Percentiles rank a stretch among this genome's conserved stretches.
Conservation (phyloP, 2,888 invertebrate species). For the Neelides folsomi region DNA sequence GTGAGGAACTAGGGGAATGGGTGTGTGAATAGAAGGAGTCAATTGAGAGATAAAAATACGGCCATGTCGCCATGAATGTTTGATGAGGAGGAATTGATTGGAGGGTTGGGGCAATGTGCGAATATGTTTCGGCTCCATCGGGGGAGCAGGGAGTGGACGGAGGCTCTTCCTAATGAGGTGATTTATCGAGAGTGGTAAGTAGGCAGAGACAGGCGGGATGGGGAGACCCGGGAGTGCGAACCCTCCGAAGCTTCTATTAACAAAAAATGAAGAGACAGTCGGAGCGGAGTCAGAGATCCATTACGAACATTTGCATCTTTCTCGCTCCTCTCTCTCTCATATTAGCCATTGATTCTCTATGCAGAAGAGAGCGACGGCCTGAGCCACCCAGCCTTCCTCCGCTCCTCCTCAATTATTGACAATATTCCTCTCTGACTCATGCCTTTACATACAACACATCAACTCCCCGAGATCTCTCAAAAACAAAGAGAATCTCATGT, state of each 20-base stretch:
- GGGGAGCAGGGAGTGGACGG: slow-evolving; percentile 3
- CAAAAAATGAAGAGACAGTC: slow-evolving; percentile 18
- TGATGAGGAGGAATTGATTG: too few species aligned
- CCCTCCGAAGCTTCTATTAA: slow-evolving; percentile 18
- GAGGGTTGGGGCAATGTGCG: not conserved
- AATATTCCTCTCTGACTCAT: slow-evolving; percentile 27
- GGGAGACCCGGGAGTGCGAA: slow-evolving; percentile 4
- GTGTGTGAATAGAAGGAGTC: too few species aligned
- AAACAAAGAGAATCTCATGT: slow-evolving; percentile 17
- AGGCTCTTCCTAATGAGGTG: slow-evolving; percentile 28
- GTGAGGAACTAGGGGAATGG: too few species aligned
- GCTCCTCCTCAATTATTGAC: slow-evolving; percentile 28
- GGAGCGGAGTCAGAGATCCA: slow-evolving; percentile 23
- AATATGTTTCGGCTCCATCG: not conserved
- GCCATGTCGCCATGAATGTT: too few species aligned
- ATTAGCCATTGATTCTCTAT: slow-evolving; percentile 28
- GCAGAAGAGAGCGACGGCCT: slow-evolving; percentile 3
- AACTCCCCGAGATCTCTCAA: slow-evolving; percentile 15
- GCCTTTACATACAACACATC: slow-evolving; percentile 23
- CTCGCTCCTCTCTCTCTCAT: slow-evolving; percentile 17
- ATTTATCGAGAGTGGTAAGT: slow-evolving; percentile 19
- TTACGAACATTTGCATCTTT: slow-evolving; percentile 31
- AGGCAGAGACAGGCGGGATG: not conserved
- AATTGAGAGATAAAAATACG: too few species aligned
- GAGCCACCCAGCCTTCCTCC: slow-evolving; percentile 6